Evolutionary conservation across 2,888 invertebrate genomes (phyloP), one percentile per base, ranked within the genome.

Genomic region (Epistrophella euchroma): DNA sequence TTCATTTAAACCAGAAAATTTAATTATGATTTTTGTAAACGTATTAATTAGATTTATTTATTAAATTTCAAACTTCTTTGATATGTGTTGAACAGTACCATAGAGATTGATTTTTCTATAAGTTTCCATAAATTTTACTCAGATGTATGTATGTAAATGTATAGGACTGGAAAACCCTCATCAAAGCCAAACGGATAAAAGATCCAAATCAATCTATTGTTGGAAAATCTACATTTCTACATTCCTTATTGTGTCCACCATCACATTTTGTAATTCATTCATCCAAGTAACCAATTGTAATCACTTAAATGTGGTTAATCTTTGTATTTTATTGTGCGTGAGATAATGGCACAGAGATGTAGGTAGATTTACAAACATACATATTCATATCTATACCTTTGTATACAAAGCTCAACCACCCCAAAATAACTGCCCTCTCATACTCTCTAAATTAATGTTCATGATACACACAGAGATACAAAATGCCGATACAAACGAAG

Each of bases 241-340:
- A 73, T 32, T 74, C 40, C 52, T n/a, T 35, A 37, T 15, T 17
- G 9, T 25, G 28, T 45, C 52, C 52, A 25, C 50, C 55, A 76
- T 76, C 58, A 25, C 15, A 60, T 68, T 68, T 17, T 40, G 28
- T 19, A 15, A 19, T 22, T 43, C 52, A 62, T 50, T 50, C 56
- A 70, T 72, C 45, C 50, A 52, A 52, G 45, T 58, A 43, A 62
- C 55, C 76, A 82, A 82, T 82, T 76, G 81, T 72, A 72, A 72
- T 82, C 81, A 82, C 71, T 76, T 76, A 76, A 80, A 62, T 70
- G 60, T 70, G 60, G 74, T 80, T 74, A 74, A 80, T 80, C 80
- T 74, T 71, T 43, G 52, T 17, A 81, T 81, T 70, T 75, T 64
- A 75, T 81, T 75, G 80, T 68, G 75, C 62, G 70, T 70, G 60